Base-by-base conservation (phyloP, 2,888 invertebrate genomes). In the Eupsilia transversa region DNA sequence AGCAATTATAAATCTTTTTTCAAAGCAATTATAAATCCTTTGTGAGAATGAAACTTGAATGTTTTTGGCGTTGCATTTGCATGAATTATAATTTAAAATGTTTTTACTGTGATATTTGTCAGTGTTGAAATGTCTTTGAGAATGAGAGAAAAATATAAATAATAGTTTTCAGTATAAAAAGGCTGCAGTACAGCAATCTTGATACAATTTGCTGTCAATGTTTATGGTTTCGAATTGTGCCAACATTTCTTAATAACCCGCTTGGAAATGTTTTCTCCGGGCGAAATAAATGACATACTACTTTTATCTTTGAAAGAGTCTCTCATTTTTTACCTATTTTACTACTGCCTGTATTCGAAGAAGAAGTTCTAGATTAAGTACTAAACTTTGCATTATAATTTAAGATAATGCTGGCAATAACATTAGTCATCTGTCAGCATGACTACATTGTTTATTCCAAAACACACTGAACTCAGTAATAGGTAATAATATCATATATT, bases 1-100 rank as follows among this genome's bases (percentile, higher is more conserved):
- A n/a, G n/a, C n/a, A n/a, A n/a, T n/a, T n/a, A n/a, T n/a, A n/a
- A n/a, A n/a, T n/a, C n/a, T n/a, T 87, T 86, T 72, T 67, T 64
- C 49, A 64, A 72, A 80, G 69, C 67, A 46, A 79, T 79, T 80
- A 79, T 64, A 46, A 80, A 69, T 80, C 77, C 64, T 83, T 86
- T 79, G 74, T 72, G 57, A 49, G 54, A 74, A 46, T 74, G 61
- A 38, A 49, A 61, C 57, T 71, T 72, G 65, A 56, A n/a, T 54
- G 30, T 63, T 84, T 71, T 63, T 46, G 43, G 56, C 56, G 9
- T 77, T 64, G 43, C 12, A 69, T 82, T 76, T 61, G 30, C 49
- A 56, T 64, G 59, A 56, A 66, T 75, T 72, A 65, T 54, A 64
- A 69, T 72, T 69, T 17, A 10, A 54, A 72, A 57, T 52, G 23